Evolutionary conservation across 1,140 invertebrate genomes (phyloP).

Genomic region (Monochamus saltuarius): DNA sequence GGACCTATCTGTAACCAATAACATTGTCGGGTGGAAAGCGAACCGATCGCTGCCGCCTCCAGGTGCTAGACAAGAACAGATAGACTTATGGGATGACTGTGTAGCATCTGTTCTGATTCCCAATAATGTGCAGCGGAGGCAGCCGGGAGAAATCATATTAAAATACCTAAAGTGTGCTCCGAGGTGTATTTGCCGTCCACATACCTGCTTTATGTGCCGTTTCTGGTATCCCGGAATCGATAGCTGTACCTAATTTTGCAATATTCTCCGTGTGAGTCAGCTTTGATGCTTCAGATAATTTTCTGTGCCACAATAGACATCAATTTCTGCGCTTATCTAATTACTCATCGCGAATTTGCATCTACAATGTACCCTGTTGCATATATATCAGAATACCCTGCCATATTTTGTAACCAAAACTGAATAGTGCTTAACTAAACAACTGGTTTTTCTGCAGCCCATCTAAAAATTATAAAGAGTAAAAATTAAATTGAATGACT

Average conservation of each 20-base stretch:
- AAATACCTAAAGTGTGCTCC: slow-evolving; percentile 45
- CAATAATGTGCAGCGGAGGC: slow-evolving; percentile 43
- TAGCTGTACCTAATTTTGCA: slow-evolving; percentile 26
- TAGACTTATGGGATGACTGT: slow-evolving; percentile 34
- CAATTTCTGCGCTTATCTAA: no score
- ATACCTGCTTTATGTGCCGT: slow-evolving; percentile 42
- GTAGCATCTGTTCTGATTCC: slow-evolving; percentile 47
- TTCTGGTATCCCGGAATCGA: slow-evolving; percentile 38
- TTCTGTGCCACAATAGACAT: no score
- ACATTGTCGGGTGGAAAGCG: slow-evolving; percentile 29
- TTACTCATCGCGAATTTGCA: no score
- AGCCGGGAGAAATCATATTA: slow-evolving; percentile 46
- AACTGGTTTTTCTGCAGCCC: no score
- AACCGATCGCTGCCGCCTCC: slow-evolving; percentile 14
- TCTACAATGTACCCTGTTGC: no score
- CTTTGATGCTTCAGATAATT: not conserved
- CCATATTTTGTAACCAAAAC: no score
- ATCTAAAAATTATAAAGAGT: no score
- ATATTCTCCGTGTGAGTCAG: slow-evolving; percentile 13
- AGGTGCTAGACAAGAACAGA: slow-evolving; percentile 1
- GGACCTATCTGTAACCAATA: slow-evolving; percentile 39
- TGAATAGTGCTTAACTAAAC: no score
- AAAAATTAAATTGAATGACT: no score
- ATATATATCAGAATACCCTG: no score
- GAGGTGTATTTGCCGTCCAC: slow-evolving; percentile 44